Percentiles rank a stretch among this genome's conserved stretches.
These are phyloP conservation scores for Blastomussa wellsi DNA, from an alignment of 92 coral and sea anemone species.

Conservation along the genomic window DNA sequence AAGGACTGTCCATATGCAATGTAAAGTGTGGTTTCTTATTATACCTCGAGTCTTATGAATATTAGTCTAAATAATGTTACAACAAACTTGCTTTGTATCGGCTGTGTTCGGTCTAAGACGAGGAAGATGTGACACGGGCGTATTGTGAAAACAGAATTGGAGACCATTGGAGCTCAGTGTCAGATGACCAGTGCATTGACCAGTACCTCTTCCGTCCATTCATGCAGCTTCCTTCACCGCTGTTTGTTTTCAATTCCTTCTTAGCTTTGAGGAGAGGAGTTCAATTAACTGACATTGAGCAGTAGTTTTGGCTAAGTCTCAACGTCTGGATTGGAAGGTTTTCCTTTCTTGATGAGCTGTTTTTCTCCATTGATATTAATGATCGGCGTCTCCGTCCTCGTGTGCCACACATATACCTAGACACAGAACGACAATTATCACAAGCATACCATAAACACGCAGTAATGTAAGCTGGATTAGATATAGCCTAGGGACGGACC, in stretches of 20 bases:
- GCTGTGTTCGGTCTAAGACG: background rate
- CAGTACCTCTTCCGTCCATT: background rate
- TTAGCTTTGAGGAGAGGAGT: background rate
- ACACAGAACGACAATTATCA: background rate
- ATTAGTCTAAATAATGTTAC: background rate
- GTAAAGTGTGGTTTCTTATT: background rate
- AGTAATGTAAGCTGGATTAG: no score
- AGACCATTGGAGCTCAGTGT: background rate
- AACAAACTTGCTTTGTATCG: no score
- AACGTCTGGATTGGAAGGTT: slow-evolving; percentile 75
- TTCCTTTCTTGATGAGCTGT: slow-evolving; percentile 74
- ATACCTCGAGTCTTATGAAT: no score
- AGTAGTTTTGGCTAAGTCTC: slow-evolving; percentile 50
- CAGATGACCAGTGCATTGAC: background rate
- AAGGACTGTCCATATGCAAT: background rate
- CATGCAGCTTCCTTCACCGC: background rate
- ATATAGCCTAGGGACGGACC: no score
- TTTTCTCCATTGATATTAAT: slow-evolving; percentile 88
- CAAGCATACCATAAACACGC: background rate
- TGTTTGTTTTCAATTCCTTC: background rate
- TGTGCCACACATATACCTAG: slow-evolving; percentile 90
- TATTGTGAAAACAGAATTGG: background rate
- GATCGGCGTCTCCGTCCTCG: slow-evolving; percentile 83
- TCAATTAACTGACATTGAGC: background rate
- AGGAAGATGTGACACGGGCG: background rate